Base-by-base conservation (phyloP, 1,140 invertebrate species). In the Schlechtendalia chinensis region DNA sequence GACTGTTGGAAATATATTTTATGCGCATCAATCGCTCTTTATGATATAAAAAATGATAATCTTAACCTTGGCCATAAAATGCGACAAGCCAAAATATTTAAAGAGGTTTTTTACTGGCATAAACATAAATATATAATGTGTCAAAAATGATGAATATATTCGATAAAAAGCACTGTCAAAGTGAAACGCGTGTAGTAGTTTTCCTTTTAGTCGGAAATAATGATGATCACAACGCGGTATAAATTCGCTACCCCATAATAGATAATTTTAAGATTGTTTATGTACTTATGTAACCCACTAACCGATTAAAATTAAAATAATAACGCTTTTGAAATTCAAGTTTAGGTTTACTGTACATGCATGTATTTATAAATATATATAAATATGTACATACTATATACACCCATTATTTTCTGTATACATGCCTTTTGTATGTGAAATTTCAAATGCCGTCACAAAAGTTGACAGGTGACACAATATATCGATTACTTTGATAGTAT, bases 381-480 rank as follows among this genome's bases (percentile, higher is more conserved):
- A n/a, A n/a, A n/a, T n/a, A n/a, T n/a, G 16, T 45, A 50, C 11
- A 53, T 2, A 71, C 16, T 47, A 47, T 17, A 67, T 14, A 45
- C 5, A 32, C 10, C 16, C 39, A 65, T 17, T 22, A 47, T 47
- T 47, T 5, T 50, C 45, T 50, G 22, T 12, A 24, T 69, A 6
- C 47, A 24, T 50, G 24, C 54, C 50, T 54, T 54, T 72, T 72
- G 50, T 72, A 54, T n/a, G 8, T 39, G 17, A 11, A 54, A 17
- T 54, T 72, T 54, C 24, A 29, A 72, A 72, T 32, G 16, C 10
- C 69, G 27, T 47, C 75, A 29, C 29, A 19, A 79, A 63, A 63
- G 24, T 61, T 79, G 75, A 79, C 75, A 79, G 17, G 39, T 79
- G 75, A 79, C 58, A 79, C 47, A 63, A 79, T 10, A 27, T 61